These are phyloP conservation scores for Galeopsomyia nigrocyanea DNA, from an alignment of 2,888 invertebrate species.

Conservation along the genomic window DNA sequence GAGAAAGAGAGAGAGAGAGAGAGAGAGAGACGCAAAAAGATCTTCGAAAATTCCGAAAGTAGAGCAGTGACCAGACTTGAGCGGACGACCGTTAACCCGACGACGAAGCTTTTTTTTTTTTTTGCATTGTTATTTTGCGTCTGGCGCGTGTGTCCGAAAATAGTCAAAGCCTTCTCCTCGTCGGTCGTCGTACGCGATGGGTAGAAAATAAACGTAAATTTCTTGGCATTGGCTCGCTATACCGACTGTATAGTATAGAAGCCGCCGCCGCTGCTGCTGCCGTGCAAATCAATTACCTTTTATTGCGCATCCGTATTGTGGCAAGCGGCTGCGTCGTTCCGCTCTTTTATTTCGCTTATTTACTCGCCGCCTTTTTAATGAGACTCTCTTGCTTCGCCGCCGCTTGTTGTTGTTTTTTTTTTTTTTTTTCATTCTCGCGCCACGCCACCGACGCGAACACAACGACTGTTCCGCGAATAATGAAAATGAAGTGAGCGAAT, in stretches of 20 bases:
- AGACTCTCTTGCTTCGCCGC: not conserved
- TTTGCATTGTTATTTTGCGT: slow-evolving; percentile 44
- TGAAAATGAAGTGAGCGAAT: too few species aligned
- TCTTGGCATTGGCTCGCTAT: slow-evolving; percentile 41
- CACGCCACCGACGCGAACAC: too few species aligned
- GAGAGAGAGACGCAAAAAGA: not conserved
- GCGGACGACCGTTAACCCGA: slow-evolving; percentile 32
- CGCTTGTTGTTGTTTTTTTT: not conserved
- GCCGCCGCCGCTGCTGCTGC: not conserved
- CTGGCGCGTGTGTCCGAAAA: slow-evolving; percentile 35
- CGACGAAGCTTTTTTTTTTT: too few species aligned
- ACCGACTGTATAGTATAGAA: not conserved
- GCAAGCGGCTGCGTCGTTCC: slow-evolving; percentile 21
- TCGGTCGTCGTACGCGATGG: slow-evolving; percentile 4
- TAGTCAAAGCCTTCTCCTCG: slow-evolving; percentile 24
- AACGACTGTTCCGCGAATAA: too few species aligned
- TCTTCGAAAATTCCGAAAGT: slow-evolving; percentile 1
- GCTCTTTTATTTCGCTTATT: slow-evolving; percentile 34
- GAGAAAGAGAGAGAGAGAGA: not conserved
- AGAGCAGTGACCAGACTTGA: slow-evolving; percentile 30
- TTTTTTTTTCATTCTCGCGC: not conserved
- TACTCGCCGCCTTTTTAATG: slow-evolving; percentile 25
- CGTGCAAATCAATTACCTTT: slow-evolving; percentile 47
- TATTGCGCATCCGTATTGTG: slow-evolving; percentile 7
- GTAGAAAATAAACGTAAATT: slow-evolving; percentile 33